Conservation (phyloP, 2,888 invertebrate genomes). For the Epinotia demarniana region DNA sequence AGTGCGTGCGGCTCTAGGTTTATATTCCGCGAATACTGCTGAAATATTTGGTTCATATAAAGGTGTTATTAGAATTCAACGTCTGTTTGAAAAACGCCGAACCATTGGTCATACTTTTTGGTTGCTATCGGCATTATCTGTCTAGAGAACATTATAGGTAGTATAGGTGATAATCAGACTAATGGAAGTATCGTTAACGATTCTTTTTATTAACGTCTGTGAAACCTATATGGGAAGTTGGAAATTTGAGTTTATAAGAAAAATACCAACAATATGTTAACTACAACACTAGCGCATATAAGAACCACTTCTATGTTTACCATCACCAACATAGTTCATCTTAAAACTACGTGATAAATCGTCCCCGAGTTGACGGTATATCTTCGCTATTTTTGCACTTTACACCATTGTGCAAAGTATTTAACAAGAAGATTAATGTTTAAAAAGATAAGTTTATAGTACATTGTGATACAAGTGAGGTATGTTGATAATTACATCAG, state of each 20-base stretch:
- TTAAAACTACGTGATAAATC: slow-evolving; percentile 16
- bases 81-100: not conserved
- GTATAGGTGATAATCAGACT: too few relatives aligned
- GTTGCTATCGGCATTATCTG: not conserved
- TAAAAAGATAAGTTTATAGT: slow-evolving; percentile 37
- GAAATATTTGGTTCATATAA: too few relatives aligned
- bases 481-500: too few relatives aligned
- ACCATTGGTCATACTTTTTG: not conserved
- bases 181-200: too few relatives aligned
- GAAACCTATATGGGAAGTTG: too few relatives aligned
- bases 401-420: slow-evolving; percentile 11
- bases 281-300: too few relatives aligned
- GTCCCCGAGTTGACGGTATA: slow-evolving; percentile 14
- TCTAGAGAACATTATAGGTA: too few relatives aligned
- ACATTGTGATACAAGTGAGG: slow-evolving; percentile 40
- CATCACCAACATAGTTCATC: not conserved
- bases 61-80: not conserved
- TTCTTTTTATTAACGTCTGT: too few relatives aligned
- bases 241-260: too few relatives aligned
- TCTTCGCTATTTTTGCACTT: slow-evolving; percentile 3
- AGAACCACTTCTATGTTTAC: not conserved
- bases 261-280: too few relatives aligned
- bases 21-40: not conserved
- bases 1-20: not conserved
- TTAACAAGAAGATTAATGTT: slow-evolving; percentile 21